Conservation (phyloP, 2,113 vertebrate species). For the Toxostoma redivivum region DNA sequence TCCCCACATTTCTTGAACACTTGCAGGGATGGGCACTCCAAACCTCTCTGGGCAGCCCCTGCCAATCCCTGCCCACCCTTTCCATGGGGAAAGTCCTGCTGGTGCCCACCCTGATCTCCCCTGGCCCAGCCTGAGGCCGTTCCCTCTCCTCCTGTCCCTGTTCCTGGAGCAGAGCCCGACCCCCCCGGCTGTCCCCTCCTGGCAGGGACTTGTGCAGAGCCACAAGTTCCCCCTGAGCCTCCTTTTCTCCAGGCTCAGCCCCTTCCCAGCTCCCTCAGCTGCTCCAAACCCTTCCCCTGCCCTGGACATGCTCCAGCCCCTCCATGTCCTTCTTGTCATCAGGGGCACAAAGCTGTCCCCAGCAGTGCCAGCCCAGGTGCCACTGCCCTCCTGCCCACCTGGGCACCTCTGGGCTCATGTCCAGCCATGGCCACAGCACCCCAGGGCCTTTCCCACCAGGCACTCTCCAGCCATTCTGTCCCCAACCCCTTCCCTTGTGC, state of each 20-base stretch:
- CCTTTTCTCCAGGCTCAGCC: not conserved
- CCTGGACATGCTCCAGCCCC: not conserved
- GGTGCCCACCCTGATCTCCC: not conserved
- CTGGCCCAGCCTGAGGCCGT: not conserved
- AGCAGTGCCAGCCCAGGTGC: not conserved
- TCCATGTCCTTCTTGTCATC: not conserved
- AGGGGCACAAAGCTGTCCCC: not conserved
- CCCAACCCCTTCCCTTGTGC: accelerated
- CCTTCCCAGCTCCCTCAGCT: not conserved
- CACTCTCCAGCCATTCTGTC: not conserved
- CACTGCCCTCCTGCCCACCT: not conserved
- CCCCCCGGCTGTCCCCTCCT: not conserved
- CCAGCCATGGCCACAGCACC: not conserved
- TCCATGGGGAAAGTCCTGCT: not conserved
- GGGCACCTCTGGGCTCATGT: not conserved
- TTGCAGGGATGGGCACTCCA: not conserved
- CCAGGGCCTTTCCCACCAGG: not conserved
- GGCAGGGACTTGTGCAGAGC: not conserved
- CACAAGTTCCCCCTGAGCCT: not conserved
- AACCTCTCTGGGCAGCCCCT: not conserved
- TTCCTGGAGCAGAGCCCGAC: not conserved
- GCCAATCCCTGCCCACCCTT: not conserved
- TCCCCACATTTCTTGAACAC: not conserved
- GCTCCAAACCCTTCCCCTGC: not conserved
- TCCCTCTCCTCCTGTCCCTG: not conserved